phyloP scores from a whole-genome alignment of 2,797 vertebrate genomes.

The Chaetophractus vellerosus region DNA sequence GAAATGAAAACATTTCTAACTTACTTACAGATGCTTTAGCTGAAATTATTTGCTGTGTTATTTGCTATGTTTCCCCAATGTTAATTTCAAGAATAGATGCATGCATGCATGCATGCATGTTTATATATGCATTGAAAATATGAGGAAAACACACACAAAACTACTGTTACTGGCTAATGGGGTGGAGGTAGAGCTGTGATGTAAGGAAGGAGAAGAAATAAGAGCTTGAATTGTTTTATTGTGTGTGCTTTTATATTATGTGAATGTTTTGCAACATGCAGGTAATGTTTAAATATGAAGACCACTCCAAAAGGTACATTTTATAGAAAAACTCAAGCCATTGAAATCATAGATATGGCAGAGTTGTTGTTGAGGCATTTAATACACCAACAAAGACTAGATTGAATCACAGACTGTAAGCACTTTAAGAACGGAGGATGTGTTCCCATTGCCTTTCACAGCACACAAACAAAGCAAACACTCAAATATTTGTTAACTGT shows the following conservation, averaged over 20 bases:
- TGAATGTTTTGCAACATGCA: background rate
- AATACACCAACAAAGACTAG: background rate
- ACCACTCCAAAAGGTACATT: background rate
- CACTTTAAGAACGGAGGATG: background rate
- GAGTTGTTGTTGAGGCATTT: background rate
- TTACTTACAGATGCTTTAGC: conserved; percentile 46
- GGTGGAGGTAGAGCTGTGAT: background rate
- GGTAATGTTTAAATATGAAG: background rate
- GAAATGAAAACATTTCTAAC: conserved; percentile 61
- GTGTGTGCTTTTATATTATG: background rate
- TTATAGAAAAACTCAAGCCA: background rate
- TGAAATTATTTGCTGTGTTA: conserved; percentile 25
- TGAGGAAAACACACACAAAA: background rate
- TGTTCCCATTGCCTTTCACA: background rate
- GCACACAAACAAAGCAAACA: background rate
- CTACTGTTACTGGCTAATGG: background rate
- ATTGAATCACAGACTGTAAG: background rate
- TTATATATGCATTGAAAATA: background rate
- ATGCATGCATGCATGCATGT: background rate
- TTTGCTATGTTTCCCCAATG: background rate
- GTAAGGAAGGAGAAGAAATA: background rate
- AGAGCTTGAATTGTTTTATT: background rate
- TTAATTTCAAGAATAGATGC: background rate
- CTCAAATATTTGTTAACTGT: background rate
- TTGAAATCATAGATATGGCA: background rate